Evolutionary conservation across 2,113 vertebrate genomes (phyloP).

Genomic region (Pan paniscus): DNA sequence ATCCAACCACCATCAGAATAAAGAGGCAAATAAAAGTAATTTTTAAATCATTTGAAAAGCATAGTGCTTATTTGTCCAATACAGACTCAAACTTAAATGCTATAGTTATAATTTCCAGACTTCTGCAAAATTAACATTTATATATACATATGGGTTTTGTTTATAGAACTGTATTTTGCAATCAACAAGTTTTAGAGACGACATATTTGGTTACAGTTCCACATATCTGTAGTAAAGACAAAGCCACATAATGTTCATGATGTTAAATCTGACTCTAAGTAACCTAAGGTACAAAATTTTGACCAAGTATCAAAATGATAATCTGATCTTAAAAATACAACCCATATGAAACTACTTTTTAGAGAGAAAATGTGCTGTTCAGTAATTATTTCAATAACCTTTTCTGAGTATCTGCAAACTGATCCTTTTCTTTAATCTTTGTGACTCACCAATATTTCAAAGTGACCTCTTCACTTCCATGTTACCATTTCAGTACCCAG

Average conservation of each 20-base stretch:
- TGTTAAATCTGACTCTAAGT: conserved; percentile 45
- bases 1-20: conserved; percentile 61
- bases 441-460: conserved; percentile 17
- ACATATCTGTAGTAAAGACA: neutral
- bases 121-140: conserved; percentile 57
- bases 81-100: conserved; percentile 60
- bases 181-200: neutral
- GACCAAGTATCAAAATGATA: conserved; percentile 24
- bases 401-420: conserved; percentile 17
- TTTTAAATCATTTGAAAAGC: conserved; percentile 62
- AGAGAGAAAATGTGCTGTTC: conserved; percentile 26
- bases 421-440: neutral
- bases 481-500: conserved; percentile 20
- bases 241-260: neutral
- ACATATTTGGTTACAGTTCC: conserved; percentile 55
- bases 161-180: conserved; percentile 39
- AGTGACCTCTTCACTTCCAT: neutral
- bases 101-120: conserved; percentile 42
- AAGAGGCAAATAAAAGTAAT: conserved; percentile 60
- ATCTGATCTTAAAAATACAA: conserved; percentile 54
- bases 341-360: conserved; percentile 14
- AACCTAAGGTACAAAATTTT: conserved; percentile 25
- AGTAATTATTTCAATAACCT: neutral
- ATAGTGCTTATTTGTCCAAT: conserved; percentile 40
- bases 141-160: conserved; percentile 20